Base-by-base conservation (phyloP, 2,113 vertebrate species). In the Charina bottae region DNA sequence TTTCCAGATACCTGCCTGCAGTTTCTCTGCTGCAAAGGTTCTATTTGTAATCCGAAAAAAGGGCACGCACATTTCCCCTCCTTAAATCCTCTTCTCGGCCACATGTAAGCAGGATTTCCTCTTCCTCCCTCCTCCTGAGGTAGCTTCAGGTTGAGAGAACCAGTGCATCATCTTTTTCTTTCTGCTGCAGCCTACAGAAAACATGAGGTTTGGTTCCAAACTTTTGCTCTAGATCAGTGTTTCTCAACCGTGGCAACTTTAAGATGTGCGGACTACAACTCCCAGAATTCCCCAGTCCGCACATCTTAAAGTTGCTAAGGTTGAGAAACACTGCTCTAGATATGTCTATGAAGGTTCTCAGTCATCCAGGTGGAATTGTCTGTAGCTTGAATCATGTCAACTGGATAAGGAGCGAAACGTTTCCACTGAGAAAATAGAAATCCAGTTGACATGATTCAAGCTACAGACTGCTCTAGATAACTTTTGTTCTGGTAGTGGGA, bases 161-260 rank as follows among this genome's bases (percentile, higher is more conserved):
- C 17, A 21, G 0, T 1, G 3, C 24, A 1, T 33, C 62, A 2
- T 12, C 1, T 19, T 26, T 15, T 4, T 3, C 53, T 10, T 21
- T 15, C n/a, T 68, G 26, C 49, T 54, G 49, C 49, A 55, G 56
- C 37, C 0, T 19, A 6, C 6, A 4, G 87, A 64, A 64, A 24
- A 58, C 15, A 7, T 3, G 56, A 26, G 42, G n/a, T 1, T 26
- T 87, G 4, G 42, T 26, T 26, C 24, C 26, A 88, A 88, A n/a
- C 4, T n/a, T 23, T 88, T 46, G 23, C 13, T 87, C 85, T 78
- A n/a, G 62, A 8, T n/a, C n/a, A n/a, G n/a, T n/a, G n/a, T n/a
- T n/a, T n/a, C n/a, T n/a, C n/a, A n/a, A n/a, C 85, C 46, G 2
- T 46, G 46, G 46, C 24, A 64, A 64, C 28, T 28, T 6, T 64